Conservation (phyloP, 35 echinoderm and acorn worm genomes). For the Stichopus chloronotus region DNA sequence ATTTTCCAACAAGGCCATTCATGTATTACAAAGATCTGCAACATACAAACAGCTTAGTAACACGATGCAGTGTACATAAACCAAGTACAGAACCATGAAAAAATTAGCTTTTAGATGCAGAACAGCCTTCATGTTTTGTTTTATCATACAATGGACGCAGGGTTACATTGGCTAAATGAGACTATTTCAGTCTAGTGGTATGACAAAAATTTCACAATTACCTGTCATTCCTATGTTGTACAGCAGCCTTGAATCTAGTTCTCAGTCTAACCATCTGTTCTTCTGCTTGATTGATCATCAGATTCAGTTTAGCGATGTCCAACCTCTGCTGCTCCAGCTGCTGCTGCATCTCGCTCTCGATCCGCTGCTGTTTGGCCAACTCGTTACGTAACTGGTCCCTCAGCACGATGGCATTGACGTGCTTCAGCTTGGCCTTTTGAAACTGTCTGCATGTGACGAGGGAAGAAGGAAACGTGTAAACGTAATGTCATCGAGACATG, state of each 20-base stretch:
- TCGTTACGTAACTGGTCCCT: conserved; percentile 94
- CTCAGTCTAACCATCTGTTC: conserved; percentile 98
- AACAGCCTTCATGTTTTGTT: too few relatives aligned
- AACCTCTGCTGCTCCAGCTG: conserved; percentile 97
- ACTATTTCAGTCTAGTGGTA: too few relatives aligned
- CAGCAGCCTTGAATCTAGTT: conserved; percentile 90
- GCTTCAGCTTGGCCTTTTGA: conserved; percentile 92
- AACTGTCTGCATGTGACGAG: conserved; percentile 70
- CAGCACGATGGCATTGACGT: conserved; percentile 96
- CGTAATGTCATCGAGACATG: neutral
- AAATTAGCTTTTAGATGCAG: too few relatives aligned
- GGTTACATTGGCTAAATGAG: too few relatives aligned
- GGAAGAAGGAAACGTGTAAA: neutral
- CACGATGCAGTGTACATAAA: too few relatives aligned
- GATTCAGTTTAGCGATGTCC: conserved; percentile 98
- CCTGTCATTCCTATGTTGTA: conserved; percentile 98
- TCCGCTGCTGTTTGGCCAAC: conserved; percentile 92
- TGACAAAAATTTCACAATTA: neutral
- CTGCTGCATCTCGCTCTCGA: conserved; percentile 91
- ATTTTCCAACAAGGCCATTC: too few relatives aligned
- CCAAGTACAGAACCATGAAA: too few relatives aligned
- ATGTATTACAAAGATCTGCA: too few relatives aligned
- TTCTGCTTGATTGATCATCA: conserved; percentile 99
- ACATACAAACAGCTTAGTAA: too few relatives aligned
- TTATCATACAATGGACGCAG: too few relatives aligned